phyloP scores from a whole-genome alignment of 1,140 invertebrate genomes.

The Chlorops oryzae region DNA sequence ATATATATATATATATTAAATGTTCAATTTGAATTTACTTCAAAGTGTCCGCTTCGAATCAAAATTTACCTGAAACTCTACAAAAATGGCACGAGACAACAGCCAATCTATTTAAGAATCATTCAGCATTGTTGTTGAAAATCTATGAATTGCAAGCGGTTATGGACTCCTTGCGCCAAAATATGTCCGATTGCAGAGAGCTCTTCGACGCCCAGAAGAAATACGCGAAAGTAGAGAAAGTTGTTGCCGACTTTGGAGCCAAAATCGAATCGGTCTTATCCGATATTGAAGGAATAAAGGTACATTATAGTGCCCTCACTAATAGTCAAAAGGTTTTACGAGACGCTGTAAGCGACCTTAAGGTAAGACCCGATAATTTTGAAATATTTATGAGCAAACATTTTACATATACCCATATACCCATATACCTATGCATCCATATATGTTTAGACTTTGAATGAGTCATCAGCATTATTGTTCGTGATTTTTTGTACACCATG shows the following conservation, averaged over 20 bases:
- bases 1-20: background rate
- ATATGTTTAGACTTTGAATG: background rate
- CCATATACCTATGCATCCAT: background rate
- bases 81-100: conserved; percentile 59
- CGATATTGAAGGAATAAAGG: conserved; percentile 40
- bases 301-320: conserved; percentile 30
- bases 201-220: conserved; percentile 28
- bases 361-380: too few species aligned
- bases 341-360: conserved; percentile 26
- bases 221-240: conserved; percentile 38
- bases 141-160: conserved; percentile 29
- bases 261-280: conserved; percentile 38
- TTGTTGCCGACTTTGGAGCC: conserved; percentile 42
- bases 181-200: conserved; percentile 28
- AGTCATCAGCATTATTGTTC: background rate
- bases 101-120: conserved; percentile 55
- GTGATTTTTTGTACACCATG: background rate
- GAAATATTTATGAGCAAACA: background rate
- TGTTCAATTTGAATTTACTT: background rate
- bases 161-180: conserved; percentile 25
- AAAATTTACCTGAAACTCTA: conserved; percentile 56
- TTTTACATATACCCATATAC: background rate
- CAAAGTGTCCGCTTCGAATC: conserved; percentile 55
- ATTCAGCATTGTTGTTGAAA: conserved; percentile 44
- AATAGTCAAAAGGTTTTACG: conserved; percentile 30